Evolutionary conservation across 1,140 invertebrate species (phyloP), one percentile per base, ranked within the genome.

Genomic region (Sycobia sp.): DNA sequence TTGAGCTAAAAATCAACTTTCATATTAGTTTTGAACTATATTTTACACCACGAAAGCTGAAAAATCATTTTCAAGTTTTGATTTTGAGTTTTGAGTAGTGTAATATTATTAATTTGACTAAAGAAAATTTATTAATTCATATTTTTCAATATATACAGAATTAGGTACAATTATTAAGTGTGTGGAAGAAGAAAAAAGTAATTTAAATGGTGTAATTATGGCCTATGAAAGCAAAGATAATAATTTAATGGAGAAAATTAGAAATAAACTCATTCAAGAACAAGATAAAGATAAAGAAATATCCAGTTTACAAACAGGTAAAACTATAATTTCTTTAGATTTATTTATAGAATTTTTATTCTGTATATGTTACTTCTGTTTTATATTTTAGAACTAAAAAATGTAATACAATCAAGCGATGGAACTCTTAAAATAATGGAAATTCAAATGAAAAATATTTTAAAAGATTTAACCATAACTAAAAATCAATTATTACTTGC

Each of bases 301-400:
- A 25, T 32, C 13, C 2, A 62, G 14, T 47, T 49, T 69, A 23
- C 65, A 69, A 41, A 62, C 63, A 54, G 68, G 68, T 66, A 46
- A 22, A 7, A 36, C 0, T 22, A 8, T 25, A 25, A n/a, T 2
- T 7, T 3, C 8, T 41, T 41, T 9, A 18, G 0, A 49, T 29
- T 0, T 4, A 49, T 3, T 18, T 32, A 11, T 32, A 29, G 20
- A 18, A 29, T 1, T 32, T 2, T n/a, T 27, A n/a, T 46, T 25
- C 14, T 27, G 29, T 27, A 27, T 47, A 1, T 25, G 27, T 46
- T 9, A 18, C 29, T 16, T 27, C 20, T 16, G 2, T 27, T 43
- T 32, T 25, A 22, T 38, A 3, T 67, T 3, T 22, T 23, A 76
- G 75, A 76, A 70, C 14, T 76, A 14, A 76, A 76, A 61, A 20